Base-by-base conservation (phyloP, 2,888 invertebrate species). In the Bombylius major region DNA sequence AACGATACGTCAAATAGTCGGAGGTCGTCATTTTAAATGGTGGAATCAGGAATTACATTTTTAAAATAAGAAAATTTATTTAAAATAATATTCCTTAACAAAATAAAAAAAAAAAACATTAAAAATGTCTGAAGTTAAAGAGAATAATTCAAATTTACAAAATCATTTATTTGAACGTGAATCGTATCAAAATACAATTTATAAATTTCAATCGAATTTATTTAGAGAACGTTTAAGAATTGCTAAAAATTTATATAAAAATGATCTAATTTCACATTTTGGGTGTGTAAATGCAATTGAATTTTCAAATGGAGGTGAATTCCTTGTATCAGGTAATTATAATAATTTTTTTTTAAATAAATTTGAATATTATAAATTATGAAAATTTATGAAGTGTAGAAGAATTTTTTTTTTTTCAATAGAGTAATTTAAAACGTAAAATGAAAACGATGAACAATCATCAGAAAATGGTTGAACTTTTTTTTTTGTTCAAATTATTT, bases 211-310 rank as follows among this genome's bases (percentile, higher is more conserved):
- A n/a, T 60, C 64, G 45, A 63, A 65, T 60, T 57, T 69, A 56
- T 73, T 68, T 66, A 75, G 75, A 59, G 77, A 78, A 62, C 82
- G 88, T 60, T 76, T 88, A 60, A 76, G 78, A 56, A 77, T 77
- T 58, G 87, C 88, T 8, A 82, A 82, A 69, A 87, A 85, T 76
- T 79, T 94, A 47, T 92, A 83, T 73, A 82, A 86, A 65, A 87
- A 87, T 67, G 89, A 95, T 76, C 79, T 95, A 56, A 78, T 84
- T 62, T 88, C 89, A 62, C 95, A 95, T 79, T 95, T 84, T 79
- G 95, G 95, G 68, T 96, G 95, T 80, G 92, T 96, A 57, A 96
- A 96, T 79, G 94, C 95, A 60, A 87, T 95, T 65, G 95, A 95
- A 77, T 96, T 95, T 78, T 93, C 92, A 53, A 80, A 82, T 63